Conservation (phyloP, 2,797 vertebrate genomes). For the Clarias fuscus region DNA sequence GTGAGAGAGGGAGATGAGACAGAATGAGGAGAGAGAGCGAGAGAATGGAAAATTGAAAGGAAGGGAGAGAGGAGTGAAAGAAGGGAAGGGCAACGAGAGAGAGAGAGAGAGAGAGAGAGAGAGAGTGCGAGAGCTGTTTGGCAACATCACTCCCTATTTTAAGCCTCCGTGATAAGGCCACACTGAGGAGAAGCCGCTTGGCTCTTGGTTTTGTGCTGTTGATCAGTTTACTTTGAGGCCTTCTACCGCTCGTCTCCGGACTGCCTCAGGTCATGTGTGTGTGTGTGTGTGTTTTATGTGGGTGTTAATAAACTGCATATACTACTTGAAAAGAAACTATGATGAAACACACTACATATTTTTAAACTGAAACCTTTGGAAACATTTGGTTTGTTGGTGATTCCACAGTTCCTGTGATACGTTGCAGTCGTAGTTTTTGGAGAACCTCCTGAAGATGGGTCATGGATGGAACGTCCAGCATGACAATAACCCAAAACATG, state of each 20-base stretch:
- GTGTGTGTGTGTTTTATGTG: not conserved
- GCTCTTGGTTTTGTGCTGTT: not conserved
- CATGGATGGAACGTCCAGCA: too few relatives aligned
- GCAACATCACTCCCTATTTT: slow-evolving; percentile 36
- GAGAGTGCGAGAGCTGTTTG: slow-evolving; percentile 29
- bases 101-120: slow-evolving; percentile 32
- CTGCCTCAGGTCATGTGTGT: too few relatives aligned
- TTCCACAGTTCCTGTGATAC: too few relatives aligned
- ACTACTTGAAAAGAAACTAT: not conserved
- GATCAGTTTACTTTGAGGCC: not conserved
- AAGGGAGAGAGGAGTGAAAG: not conserved
- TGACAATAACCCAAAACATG: too few relatives aligned
- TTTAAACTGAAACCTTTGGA: not conserved
- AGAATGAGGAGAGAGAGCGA: slow-evolving; percentile 26
- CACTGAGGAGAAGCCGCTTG: not conserved
- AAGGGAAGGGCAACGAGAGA: not conserved
- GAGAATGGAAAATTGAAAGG: too few relatives aligned
- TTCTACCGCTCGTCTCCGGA: not conserved
- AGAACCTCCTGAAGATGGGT: too few relatives aligned
- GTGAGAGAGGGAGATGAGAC: slow-evolving; percentile 45
- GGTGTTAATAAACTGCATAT: too few relatives aligned
- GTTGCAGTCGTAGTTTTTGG: not conserved
- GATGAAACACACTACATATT: not conserved
- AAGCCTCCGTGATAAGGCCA: slow-evolving; percentile 27
- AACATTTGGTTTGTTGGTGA: too few relatives aligned